Base-by-base conservation (phyloP, 2,113 vertebrate species). In the Lonchura striata region DNA sequence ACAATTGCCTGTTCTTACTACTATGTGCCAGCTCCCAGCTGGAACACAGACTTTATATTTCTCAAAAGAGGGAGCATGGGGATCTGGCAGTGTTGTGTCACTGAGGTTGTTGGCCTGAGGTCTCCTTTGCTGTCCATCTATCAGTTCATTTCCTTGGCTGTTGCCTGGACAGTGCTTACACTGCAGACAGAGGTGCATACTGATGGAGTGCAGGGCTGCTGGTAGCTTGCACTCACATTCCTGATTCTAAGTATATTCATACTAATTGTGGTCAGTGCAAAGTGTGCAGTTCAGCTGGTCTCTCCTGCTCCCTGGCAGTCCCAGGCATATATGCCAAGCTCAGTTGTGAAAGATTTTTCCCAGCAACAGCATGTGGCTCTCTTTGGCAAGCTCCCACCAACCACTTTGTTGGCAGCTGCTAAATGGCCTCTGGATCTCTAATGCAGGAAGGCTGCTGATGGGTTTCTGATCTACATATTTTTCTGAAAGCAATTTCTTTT, bases 311-410 rank as follows among this genome's bases (percentile, higher is more conserved):
- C 19, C 60, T 83, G 94, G 75, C 80, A 80, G 35, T 37, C 37
- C 30, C 79, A 91, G 75, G 57, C 24, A 24, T 35, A n/a, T 4
- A 65, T 61, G 89, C 86, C 95, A 96, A 90, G 80, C 18, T 88
- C 94, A 94, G 90, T 72, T 96, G 94, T 83, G 69, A 83, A 92
- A 95, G 95, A 95, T 52, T 84, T 97, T 94, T 95, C 97, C 96
- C 96, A 97, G 96, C 54, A 88, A n/a, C 61, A 86, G 47, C 57
- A 8, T 4, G 52, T 52, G 25, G 31, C 57, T 78, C 56, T 81
- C 59, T 69, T 75, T 79, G 37, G 30, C 88, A 91, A 82, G 41
- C 23, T 91, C 85, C 49, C 82, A 88, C 42, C 37, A 46, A 49
- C 35, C 21, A 30, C 20, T n/a, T 87, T 84, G 42, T 66, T 95